Evolutionary conservation across 2,888 invertebrate species (phyloP).

Genomic region (Alsophila aescularia): DNA sequence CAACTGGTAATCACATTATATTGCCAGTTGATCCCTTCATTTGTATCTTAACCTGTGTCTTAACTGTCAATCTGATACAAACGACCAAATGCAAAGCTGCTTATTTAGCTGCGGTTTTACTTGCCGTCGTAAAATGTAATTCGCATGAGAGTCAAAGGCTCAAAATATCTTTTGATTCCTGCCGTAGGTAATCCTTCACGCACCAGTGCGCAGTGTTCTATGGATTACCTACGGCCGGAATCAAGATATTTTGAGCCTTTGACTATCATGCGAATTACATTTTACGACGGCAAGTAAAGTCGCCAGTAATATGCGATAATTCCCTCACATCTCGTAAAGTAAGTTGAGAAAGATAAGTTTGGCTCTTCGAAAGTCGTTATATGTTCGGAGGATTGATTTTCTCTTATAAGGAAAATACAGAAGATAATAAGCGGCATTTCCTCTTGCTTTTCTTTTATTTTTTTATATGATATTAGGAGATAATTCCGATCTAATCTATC

Average conservation of each 20-base stretch:
- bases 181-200: too few relatives aligned
- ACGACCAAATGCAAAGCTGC: too few relatives aligned
- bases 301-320: not conserved
- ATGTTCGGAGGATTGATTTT: slow-evolving; percentile 5
- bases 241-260: not conserved
- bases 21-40: too few relatives aligned
- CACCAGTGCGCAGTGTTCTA: not conserved
- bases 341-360: slow-evolving; percentile 2
- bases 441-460: not conserved
- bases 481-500: too few relatives aligned
- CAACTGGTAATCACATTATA: too few relatives aligned
- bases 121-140: not conserved
- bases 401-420: not conserved
- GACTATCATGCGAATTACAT: not conserved
- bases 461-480: too few relatives aligned
- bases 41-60: too few relatives aligned
- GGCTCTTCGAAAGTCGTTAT: slow-evolving; percentile 2
- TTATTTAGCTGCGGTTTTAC: not conserved
- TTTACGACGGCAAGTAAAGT: not conserved
- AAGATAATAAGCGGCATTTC: not conserved
- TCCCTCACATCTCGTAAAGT: slow-evolving; percentile 4
- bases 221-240: too few relatives aligned
- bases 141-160: not conserved
- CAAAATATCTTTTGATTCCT: too few relatives aligned
- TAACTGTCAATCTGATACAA: too few relatives aligned